Percentiles rank a stretch among this genome's conserved stretches.
phyloP scores from a whole-genome alignment of 2,797 vertebrate species.

The Podarcis lilfordi region DNA sequence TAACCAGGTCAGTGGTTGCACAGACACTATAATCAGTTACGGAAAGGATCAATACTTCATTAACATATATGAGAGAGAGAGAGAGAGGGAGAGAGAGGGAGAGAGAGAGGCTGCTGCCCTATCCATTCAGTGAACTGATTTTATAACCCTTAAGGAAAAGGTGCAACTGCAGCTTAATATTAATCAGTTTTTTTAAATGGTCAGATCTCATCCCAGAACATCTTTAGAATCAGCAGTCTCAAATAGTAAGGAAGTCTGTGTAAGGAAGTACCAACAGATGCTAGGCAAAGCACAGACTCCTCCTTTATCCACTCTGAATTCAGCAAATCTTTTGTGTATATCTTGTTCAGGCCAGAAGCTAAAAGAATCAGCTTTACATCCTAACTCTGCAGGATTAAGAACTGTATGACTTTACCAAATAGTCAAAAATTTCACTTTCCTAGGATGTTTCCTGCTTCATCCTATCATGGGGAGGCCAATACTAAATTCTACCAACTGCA shows the following conservation, averaged over 20 bases:
- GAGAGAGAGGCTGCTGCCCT: not conserved
- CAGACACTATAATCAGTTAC: not conserved
- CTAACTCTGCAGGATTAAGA: not conserved
- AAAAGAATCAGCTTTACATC: not conserved
- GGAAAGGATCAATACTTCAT: not conserved
- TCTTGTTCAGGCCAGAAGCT: not conserved
- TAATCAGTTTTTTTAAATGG: not conserved
- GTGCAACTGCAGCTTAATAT: not conserved
- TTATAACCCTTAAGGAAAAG: not conserved
- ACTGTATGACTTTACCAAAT: not conserved
- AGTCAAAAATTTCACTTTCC: not conserved
- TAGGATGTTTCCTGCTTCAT: not conserved
- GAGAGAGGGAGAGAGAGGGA: not conserved
- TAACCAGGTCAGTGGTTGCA: not conserved
- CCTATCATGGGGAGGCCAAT: not conserved
- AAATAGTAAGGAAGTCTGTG: not conserved
- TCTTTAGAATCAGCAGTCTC: not conserved
- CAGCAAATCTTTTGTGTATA: not conserved
- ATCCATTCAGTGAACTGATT: not conserved
- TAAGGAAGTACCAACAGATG: not conserved
- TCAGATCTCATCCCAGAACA: not conserved
- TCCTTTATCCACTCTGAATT: not conserved
- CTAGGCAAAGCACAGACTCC: not conserved
- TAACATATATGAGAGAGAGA: not conserved
- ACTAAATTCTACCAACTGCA: not conserved